Conservation (phyloP, 92 coral and sea anemone genomes). For the Porites lobata region DNA sequence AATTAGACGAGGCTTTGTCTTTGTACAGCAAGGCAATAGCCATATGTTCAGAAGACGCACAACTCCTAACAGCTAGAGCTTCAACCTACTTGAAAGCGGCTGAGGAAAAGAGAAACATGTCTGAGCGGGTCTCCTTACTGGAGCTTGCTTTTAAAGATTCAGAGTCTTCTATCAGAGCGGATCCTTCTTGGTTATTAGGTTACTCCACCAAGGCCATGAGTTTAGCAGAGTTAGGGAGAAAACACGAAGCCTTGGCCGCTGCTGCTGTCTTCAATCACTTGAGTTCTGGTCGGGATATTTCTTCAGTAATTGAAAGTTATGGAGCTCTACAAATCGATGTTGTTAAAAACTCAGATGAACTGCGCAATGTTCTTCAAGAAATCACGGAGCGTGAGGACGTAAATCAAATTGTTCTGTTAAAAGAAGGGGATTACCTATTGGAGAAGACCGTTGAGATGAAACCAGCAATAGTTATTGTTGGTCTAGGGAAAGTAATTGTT, state of each 20-base stretch:
- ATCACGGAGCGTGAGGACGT: not conserved
- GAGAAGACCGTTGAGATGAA: not conserved
- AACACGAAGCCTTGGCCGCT: constrained; percentile 1
- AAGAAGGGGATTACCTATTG: constrained; percentile 5
- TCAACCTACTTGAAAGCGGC: not conserved
- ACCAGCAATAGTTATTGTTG: not conserved
- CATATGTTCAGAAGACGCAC: constrained; percentile 7
- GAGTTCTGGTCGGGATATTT: constrained; percentile 17
- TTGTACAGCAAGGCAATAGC: not conserved
- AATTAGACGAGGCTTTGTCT: not conserved
- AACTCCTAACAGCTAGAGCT: constrained; percentile 27
- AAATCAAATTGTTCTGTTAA: constrained; percentile 6
- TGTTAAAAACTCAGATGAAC: not conserved
- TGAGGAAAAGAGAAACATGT: not conserved
- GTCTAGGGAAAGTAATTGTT: not conserved
- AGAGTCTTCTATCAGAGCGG: constrained; percentile 1
- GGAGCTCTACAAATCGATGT: not conserved
- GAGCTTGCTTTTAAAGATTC: not conserved
- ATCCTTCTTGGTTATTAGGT: not conserved
- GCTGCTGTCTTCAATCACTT: constrained; percentile 26
- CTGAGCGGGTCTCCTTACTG: not conserved
- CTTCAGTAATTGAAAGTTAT: not conserved
- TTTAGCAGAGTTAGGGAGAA: not conserved
- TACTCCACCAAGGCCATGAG: not conserved
- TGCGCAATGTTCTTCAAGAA: not conserved